Percentiles rank a stretch among this genome's conserved stretches.
Evolutionary conservation across 2,113 vertebrate species (phyloP).

Genomic region (Lycaon pictus): DNA sequence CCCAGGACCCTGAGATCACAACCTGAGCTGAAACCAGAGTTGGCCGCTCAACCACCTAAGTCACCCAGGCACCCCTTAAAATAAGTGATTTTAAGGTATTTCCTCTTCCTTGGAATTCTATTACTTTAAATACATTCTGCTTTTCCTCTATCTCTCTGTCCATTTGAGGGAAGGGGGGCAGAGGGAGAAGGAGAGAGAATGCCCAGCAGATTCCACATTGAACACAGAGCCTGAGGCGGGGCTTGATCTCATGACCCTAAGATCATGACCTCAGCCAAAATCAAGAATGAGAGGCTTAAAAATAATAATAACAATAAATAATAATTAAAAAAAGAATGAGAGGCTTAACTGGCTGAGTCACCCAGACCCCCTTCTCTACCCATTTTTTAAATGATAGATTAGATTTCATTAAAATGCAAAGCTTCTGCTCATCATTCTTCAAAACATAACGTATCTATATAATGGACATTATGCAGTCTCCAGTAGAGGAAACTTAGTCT

Average conservation of each 20-base stretch:
- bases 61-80: too few relatives aligned
- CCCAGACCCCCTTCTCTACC: too few relatives aligned
- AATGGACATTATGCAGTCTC: not conserved
- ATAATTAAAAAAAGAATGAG: not conserved
- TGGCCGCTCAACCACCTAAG: too few relatives aligned
- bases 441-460: not conserved
- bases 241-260: not conserved
- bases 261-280: not conserved
- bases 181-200: not conserved
- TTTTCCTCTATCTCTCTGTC: not conserved
- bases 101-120: not conserved
- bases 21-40: too few relatives aligned
- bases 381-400: not conserved
- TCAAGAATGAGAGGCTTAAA: not conserved
- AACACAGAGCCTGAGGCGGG: not conserved
- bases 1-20: too few relatives aligned
- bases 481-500: not conserved
- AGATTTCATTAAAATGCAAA: constrained; percentile 22
- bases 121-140: not conserved
- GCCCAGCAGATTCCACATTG: not conserved
- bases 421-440: not conserved
- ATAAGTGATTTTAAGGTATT: not conserved
- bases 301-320: too few relatives aligned
- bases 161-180: not conserved
- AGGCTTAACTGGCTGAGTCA: not conserved